Conservation (phyloP, 1,140 invertebrate genomes). For the Leptonema lineaticorne region DNA sequence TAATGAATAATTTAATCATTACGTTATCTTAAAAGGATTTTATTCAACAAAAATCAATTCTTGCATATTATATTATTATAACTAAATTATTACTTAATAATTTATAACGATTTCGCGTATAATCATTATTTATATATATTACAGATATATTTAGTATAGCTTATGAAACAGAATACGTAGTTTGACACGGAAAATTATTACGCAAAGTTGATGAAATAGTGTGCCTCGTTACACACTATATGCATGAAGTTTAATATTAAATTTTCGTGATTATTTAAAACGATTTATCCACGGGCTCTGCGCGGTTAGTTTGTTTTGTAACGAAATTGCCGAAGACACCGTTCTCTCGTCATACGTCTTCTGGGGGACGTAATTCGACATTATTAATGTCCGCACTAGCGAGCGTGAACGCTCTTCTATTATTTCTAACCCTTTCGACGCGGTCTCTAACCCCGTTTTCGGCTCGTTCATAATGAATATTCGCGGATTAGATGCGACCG, state of each 20-base stretch:
- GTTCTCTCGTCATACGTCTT: slow-evolving; percentile 17
- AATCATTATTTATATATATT: no score
- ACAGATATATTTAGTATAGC: no score
- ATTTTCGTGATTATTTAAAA: slow-evolving; percentile 19
- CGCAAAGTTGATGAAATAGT: neutral
- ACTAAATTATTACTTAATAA: no score
- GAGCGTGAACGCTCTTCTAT: slow-evolving; percentile 7
- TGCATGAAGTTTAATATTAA: neutral
- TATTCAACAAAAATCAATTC: no score
- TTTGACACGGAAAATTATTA: no score
- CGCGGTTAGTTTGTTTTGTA: slow-evolving; percentile 1
- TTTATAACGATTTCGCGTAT: no score
- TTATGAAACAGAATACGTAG: no score
- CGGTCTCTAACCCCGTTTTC: neutral
- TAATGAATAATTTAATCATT: no score
- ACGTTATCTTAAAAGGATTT: no score
- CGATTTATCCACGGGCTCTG: neutral
- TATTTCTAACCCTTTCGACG: neutral
- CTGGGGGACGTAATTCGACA: slow-evolving; percentile 36
- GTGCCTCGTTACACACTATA: neutral
- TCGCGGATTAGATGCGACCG: slow-evolving; percentile 29
- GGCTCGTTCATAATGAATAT: slow-evolving; percentile 37
- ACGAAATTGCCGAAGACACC: slow-evolving; percentile 2
- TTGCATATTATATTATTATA: no score
- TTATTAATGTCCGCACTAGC: slow-evolving; percentile 35